Evolutionary conservation across 2,113 vertebrate genomes (phyloP).

Genomic region (Sorex araneus): DNA sequence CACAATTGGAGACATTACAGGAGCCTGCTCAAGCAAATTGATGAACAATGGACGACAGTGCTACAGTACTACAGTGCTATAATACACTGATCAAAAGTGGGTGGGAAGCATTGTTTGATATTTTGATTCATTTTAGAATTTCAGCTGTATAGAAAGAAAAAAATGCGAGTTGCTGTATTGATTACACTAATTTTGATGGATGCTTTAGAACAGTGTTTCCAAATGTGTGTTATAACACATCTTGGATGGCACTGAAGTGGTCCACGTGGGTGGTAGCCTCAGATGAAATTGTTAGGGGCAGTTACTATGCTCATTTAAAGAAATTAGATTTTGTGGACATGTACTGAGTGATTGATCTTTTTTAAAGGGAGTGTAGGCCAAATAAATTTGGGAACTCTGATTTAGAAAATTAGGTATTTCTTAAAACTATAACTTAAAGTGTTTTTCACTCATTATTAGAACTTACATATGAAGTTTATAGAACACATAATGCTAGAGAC

Average conservation of each 20-base stretch:
- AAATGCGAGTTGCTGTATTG: constrained; percentile 16
- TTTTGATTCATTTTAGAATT: constrained; percentile 58
- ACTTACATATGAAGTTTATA: constrained; percentile 30
- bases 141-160: constrained; percentile 50
- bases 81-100: neutral
- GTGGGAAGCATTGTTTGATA: constrained; percentile 7
- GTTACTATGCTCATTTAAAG: no score
- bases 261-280: no score
- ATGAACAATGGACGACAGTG: no score
- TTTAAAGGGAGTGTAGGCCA: no score
- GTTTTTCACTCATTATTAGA: constrained; percentile 2
- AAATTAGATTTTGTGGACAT: no score
- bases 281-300: no score
- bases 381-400: no score
- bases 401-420: constrained; percentile 17
- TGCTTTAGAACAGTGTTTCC: constrained; percentile 18
- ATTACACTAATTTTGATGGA: constrained; percentile 47
- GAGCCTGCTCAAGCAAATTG: no score
- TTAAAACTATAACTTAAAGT: constrained; percentile 38
- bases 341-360: no score
- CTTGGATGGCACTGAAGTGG: no score
- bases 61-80: neutral
- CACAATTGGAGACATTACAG: no score
- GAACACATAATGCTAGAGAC: neutral
- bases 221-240: no score